phyloP scores from a whole-genome alignment of 2,113 vertebrate species.

The Lethenteron reissneri region DNA sequence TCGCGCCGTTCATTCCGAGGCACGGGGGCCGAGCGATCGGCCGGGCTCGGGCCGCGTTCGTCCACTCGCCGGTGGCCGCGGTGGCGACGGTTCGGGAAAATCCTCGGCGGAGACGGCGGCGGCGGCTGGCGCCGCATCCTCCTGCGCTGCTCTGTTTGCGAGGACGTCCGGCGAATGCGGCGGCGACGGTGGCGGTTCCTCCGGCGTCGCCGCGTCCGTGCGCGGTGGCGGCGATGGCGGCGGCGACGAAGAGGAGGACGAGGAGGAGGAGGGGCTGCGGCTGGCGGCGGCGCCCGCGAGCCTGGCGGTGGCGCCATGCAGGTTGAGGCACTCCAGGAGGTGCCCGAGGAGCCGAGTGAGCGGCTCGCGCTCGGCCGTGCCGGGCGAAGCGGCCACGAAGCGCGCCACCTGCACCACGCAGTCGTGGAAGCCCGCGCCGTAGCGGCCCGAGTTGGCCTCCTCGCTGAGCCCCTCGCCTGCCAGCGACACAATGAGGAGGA shows the following conservation, averaged over 20 bases:
- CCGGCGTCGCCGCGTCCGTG: not conserved
- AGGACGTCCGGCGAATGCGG: not conserved
- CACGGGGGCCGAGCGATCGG: not conserved
- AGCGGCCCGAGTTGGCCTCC: conserved; percentile 39
- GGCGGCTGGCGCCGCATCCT: too few species aligned
- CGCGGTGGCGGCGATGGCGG: not conserved
- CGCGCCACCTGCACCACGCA: conserved; percentile 95
- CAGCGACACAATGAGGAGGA: too few species aligned
- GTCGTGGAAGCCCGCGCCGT: conserved; percentile 88
- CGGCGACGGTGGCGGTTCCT: not conserved
- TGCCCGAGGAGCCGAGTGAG: conserved; percentile 17
- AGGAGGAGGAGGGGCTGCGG: conserved; percentile 89
- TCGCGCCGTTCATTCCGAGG: conserved; percentile 23
- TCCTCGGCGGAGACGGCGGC: too few species aligned
- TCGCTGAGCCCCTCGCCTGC: too few species aligned
- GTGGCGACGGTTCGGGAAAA: too few species aligned
- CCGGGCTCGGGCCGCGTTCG: too few species aligned
- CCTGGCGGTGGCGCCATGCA: conserved; percentile 77
- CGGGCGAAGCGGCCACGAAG: conserved; percentile 25
- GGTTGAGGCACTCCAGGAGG: conserved; percentile 34
- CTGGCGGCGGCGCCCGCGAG: conserved; percentile 80
- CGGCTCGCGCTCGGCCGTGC: not conserved
- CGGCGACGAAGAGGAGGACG: conserved; percentile 24
- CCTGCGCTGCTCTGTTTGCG: too few species aligned
- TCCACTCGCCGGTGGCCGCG: too few species aligned